Evolutionary conservation across 2,113 vertebrate species (phyloP).

Genomic region (Oriolus oriolus): DNA sequence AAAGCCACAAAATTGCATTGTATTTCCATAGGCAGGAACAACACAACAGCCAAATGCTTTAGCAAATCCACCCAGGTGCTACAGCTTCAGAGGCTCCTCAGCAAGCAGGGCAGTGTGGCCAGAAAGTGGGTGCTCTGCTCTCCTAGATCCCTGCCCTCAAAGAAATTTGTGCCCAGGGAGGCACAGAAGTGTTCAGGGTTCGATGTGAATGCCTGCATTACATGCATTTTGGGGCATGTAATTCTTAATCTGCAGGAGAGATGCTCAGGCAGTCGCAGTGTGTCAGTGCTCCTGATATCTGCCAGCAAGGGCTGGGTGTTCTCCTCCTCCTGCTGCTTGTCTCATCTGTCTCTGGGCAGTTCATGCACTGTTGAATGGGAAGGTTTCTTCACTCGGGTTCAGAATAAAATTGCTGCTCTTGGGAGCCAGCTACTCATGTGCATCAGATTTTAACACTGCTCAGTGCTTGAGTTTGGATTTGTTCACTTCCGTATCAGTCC

Average conservation of each 20-base stretch:
- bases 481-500: background rate
- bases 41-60: background rate
- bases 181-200: fast-evolving
- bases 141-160: background rate
- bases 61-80: background rate
- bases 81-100: background rate
- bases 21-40: background rate
- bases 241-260: background rate
- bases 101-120: background rate
- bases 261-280: background rate
- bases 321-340: background rate
- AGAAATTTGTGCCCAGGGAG: background rate
- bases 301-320: background rate
- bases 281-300: background rate
- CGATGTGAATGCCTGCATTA: fast-evolving
- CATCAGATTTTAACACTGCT: background rate
- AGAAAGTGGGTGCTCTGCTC: background rate
- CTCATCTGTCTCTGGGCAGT: background rate
- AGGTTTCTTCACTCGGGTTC: background rate
- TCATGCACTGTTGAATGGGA: background rate
- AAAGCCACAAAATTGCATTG: background rate
- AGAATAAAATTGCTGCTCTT: background rate
- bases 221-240: background rate
- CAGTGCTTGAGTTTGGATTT: background rate
- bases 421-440: background rate